phyloP scores from a whole-genome alignment of 2,113 vertebrate species.

The Oryzias celebensis region DNA sequence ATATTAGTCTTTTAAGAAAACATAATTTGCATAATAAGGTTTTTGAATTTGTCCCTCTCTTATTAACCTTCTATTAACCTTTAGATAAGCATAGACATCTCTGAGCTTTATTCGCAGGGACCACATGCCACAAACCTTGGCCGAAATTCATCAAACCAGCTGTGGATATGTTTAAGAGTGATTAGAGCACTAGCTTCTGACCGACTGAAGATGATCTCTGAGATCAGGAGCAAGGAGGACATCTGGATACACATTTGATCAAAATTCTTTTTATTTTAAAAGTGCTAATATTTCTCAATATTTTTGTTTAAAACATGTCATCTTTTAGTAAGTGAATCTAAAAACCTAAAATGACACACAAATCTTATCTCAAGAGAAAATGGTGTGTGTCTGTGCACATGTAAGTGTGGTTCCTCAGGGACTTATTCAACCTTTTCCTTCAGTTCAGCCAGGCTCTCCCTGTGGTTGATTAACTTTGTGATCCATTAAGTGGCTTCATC shows the following conservation, averaged over 20 bases:
- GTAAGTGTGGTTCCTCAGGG: constrained; percentile 11
- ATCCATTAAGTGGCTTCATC: constrained; percentile 72
- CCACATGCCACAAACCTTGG: constrained; percentile 54
- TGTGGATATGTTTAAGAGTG: constrained; percentile 63
- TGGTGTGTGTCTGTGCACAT: not conserved
- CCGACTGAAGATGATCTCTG: constrained; percentile 42
- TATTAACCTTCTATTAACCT: constrained; percentile 81
- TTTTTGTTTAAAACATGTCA: constrained; percentile 2
- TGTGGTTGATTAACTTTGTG: constrained; percentile 73
- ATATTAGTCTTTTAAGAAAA: constrained; percentile 50
- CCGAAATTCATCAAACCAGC: constrained; percentile 68
- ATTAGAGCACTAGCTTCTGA: constrained; percentile 61
- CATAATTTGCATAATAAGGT: constrained; percentile 69
- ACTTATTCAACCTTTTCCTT: constrained; percentile 46
- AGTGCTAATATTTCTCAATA: constrained; percentile 1
- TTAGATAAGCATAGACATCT: constrained; percentile 69
- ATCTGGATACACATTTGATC: constrained; percentile 10
- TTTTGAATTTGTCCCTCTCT: constrained; percentile 65
- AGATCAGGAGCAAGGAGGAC: constrained; percentile 19
- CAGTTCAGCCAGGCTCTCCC: constrained; percentile 50
- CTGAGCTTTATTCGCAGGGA: constrained; percentile 52
- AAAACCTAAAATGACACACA: not conserved
- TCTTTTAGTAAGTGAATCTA: not conserved
- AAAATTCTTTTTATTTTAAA: constrained; percentile 4
- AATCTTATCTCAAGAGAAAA: not conserved